Conservation (phyloP, 1,140 invertebrate species). For the Zaprionus vittiger region DNA sequence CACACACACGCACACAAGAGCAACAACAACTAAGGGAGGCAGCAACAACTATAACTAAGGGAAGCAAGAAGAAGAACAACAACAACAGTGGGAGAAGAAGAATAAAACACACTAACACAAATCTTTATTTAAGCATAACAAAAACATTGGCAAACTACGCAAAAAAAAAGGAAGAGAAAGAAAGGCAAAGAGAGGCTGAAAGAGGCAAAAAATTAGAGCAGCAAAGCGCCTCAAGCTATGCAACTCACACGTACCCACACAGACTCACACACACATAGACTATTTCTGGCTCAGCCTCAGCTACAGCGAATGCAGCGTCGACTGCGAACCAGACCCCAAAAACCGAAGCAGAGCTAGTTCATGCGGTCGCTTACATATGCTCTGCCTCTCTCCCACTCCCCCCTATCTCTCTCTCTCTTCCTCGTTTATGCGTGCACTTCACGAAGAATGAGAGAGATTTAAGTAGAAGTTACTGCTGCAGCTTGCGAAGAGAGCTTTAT, state of each 20-base stretch:
- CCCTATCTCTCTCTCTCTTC: background rate
- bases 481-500: background rate
- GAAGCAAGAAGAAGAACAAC: slow-evolving; percentile 5
- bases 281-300: slow-evolving; percentile 44
- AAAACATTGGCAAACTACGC: slow-evolving; percentile 55
- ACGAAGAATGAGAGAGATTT: background rate
- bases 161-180: background rate
- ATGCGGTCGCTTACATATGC: slow-evolving; percentile 4
- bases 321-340: background rate
- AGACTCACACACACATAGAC: slow-evolving; percentile 34
- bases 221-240: slow-evolving; percentile 73
- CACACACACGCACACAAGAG: slow-evolving; percentile 55
- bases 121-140: slow-evolving; percentile 80
- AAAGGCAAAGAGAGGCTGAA: slow-evolving; percentile 24
- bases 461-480: background rate
- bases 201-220: slow-evolving; percentile 72
- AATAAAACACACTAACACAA: slow-evolving; percentile 74
- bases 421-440: background rate
- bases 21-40: slow-evolving; percentile 25
- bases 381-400: background rate
- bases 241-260: slow-evolving; percentile 47
- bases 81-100: slow-evolving; percentile 20
- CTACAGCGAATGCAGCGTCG: slow-evolving; percentile 4
- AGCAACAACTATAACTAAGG: slow-evolving; percentile 38
- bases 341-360: slow-evolving; percentile 8